These are phyloP conservation scores for Gymnothorax javanicus DNA, from an alignment of 2,797 vertebrate species.

Conservation along the genomic window DNA sequence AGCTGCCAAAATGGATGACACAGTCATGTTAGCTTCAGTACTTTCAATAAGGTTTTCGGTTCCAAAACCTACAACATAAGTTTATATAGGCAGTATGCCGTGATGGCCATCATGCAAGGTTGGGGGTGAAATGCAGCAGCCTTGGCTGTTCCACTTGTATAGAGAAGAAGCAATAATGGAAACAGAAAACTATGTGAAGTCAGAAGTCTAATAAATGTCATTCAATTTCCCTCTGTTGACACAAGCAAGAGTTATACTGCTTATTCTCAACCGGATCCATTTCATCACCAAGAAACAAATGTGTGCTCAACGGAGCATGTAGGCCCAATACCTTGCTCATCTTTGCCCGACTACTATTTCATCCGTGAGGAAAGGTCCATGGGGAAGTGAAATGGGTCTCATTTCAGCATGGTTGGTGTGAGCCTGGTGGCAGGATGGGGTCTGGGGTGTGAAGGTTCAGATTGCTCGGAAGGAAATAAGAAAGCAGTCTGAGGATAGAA, in stretches of 20 bases:
- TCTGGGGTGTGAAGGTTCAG: neutral
- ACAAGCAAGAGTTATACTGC: conserved; percentile 62
- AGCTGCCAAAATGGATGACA: conserved; percentile 61
- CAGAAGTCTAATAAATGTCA: neutral
- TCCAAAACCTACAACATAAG: neutral
- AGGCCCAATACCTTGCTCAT: conserved; percentile 62
- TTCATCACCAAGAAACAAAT: conserved; percentile 57
- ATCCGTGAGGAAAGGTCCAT: neutral
- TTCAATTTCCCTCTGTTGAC: conserved; percentile 33
- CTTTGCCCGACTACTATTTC: conserved; percentile 61
- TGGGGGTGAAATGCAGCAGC: neutral
- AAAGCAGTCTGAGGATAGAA: neutral
- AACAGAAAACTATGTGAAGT: neutral
- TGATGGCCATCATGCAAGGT: neutral
- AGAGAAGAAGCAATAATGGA: neutral
- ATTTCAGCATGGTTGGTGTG: conserved; percentile 29
- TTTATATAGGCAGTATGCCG: neutral
- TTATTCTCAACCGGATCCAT: conserved; percentile 63
- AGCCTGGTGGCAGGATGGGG: neutral
- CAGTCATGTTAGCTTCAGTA: conserved; percentile 50
- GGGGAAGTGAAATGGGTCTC: conserved; percentile 33
- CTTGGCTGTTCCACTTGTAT: neutral
- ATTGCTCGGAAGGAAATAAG: neutral
- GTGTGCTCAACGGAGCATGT: conserved; percentile 61
- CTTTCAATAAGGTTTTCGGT: conserved; percentile 58